Percentiles rank a stretch among this genome's conserved stretches.
These are phyloP conservation scores for Ascaphus truei DNA, from an alignment of 2,113 vertebrate species.

Conservation along the genomic window DNA sequence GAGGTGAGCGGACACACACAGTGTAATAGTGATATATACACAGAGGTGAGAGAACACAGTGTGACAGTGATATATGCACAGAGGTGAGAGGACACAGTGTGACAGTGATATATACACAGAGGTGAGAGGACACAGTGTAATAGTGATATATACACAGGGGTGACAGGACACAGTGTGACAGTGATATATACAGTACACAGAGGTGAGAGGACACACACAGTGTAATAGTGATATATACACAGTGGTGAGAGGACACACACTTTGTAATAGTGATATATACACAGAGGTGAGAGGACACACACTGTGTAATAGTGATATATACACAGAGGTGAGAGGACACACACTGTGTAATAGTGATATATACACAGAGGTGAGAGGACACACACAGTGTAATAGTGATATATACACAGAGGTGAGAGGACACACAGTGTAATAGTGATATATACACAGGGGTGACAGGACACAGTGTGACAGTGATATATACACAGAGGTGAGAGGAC, in stretches of 20 bases:
- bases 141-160: too few relatives aligned
- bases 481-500: constrained; percentile 57
- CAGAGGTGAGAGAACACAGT: constrained; percentile 58
- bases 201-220: background rate
- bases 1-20: constrained; percentile 24
- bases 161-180: background rate
- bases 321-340: constrained; percentile 54
- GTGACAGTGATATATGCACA: too few relatives aligned
- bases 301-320: background rate
- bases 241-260: constrained; percentile 42
- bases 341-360: background rate
- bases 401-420: constrained; percentile 57
- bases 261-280: constrained; percentile 29
- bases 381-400: background rate
- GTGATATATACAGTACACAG: constrained; percentile 47
- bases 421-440: too few relatives aligned
- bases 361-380: constrained; percentile 57
- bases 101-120: constrained; percentile 44
- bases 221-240: constrained; percentile 44
- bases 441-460: background rate
- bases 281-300: constrained; percentile 50
- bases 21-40: constrained; percentile 39
- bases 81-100: background rate
- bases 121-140: too few relatives aligned
- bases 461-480: background rate